These are phyloP conservation scores for Alectoris magna DNA, from an alignment of 2,797 vertebrate genomes.

Conservation along the genomic window DNA sequence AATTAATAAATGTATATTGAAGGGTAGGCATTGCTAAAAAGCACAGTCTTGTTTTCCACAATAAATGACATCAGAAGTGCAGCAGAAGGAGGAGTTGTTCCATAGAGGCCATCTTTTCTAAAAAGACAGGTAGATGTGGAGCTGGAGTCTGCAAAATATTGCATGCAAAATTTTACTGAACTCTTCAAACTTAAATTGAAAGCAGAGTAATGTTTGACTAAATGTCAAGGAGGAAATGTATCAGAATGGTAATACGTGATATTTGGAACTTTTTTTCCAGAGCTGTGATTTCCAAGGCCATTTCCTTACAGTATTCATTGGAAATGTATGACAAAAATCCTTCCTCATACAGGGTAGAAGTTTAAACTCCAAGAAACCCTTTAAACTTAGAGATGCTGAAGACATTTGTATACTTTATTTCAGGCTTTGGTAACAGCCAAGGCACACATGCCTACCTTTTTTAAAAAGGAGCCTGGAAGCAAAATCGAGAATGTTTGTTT, in stretches of 20 bases:
- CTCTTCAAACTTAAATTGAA: background rate
- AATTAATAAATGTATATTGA: background rate
- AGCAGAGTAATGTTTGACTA: background rate
- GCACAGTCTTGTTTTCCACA: background rate
- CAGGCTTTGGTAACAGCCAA: background rate
- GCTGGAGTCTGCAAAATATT: background rate
- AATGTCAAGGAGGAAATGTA: background rate
- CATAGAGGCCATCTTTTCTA: background rate
- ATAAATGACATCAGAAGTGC: background rate
- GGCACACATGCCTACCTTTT: background rate
- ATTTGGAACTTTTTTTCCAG: background rate
- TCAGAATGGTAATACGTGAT: background rate
- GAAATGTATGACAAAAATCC: background rate
- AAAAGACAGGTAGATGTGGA: background rate
- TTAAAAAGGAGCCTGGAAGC: background rate
- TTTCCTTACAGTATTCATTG: background rate
- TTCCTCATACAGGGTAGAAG: fast-evolving
- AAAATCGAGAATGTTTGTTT: background rate
- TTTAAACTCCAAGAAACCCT: background rate
- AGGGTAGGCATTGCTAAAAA: background rate
- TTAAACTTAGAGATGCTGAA: background rate
- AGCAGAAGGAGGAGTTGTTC: background rate
- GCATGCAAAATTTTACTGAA: background rate
- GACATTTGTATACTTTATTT: background rate
- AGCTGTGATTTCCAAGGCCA: background rate